A percentile compares a stretch with the other conserved stretches of the same genome.
Conservation (phyloP, 2,797 vertebrate genomes). For the Sparus aurata region DNA sequence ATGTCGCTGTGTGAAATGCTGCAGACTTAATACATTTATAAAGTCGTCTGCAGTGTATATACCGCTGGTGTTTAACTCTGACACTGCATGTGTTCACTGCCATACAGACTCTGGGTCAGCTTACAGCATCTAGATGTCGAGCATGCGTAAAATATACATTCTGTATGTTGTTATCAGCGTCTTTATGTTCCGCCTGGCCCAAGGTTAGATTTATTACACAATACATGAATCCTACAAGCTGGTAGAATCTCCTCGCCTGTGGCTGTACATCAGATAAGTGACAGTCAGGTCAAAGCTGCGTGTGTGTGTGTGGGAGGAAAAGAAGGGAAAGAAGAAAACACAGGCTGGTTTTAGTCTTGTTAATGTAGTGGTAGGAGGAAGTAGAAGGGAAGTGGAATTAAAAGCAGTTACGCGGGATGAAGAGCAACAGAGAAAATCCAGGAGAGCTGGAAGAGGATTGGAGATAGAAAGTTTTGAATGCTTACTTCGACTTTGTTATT, state of each 20-base stretch:
- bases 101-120: constrained; percentile 18
- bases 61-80: constrained; percentile 13
- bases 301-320: background rate
- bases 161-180: constrained; percentile 30
- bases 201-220: constrained; percentile 33
- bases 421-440: background rate
- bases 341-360: background rate
- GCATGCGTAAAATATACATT: background rate
- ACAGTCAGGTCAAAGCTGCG: constrained; percentile 8
- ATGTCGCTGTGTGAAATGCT: constrained; percentile 3
- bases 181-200: constrained; percentile 7
- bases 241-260: constrained; percentile 18
- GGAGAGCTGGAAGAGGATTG: background rate
- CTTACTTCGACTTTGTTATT: constrained; percentile 4
- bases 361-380: background rate
- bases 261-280: constrained; percentile 30
- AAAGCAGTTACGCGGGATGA: background rate
- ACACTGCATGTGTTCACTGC: constrained; percentile 50
- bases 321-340: background rate
- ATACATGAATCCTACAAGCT: constrained; percentile 31
- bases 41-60: constrained; percentile 16
- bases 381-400: background rate
- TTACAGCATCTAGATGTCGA: constrained; percentile 2
- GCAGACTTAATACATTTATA: constrained; percentile 12
- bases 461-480: background rate